phyloP scores from a whole-genome alignment of 2,888 invertebrate species.

The Drosophila flavopinicola region DNA sequence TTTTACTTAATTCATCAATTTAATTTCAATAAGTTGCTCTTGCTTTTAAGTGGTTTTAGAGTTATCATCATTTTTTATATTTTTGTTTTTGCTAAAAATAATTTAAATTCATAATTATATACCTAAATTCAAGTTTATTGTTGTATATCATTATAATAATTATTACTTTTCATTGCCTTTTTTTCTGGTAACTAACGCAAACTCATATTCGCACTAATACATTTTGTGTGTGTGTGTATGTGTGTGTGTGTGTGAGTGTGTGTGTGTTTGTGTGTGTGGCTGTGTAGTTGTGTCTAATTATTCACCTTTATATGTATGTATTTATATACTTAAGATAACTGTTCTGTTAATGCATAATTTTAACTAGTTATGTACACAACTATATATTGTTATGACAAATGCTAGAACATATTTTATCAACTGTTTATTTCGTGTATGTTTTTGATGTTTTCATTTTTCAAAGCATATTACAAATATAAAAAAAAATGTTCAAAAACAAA shows the following conservation, averaged over 20 bases:
- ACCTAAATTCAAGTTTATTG: constrained; percentile 76
- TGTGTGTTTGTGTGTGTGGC: constrained; percentile 25
- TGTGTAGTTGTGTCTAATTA: constrained; percentile 50
- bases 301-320: constrained; percentile 62
- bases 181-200: constrained; percentile 41
- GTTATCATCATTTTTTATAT: constrained; percentile 49
- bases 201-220: constrained; percentile 54
- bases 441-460: constrained; percentile 6
- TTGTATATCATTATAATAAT: constrained; percentile 70
- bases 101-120: constrained; percentile 80
- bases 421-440: constrained; percentile 29
- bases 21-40: constrained; percentile 65
- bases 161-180: constrained; percentile 47
- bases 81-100: constrained; percentile 76
- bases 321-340: constrained; percentile 64
- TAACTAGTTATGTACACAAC: constrained; percentile 79
- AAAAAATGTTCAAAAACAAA: constrained; percentile 44
- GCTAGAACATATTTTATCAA: constrained; percentile 59
- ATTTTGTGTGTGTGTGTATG: constrained; percentile 36
- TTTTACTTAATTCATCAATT: constrained; percentile 77
- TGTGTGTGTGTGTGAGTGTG: constrained; percentile 23
- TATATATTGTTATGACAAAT: constrained; percentile 77
- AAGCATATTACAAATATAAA: constrained; percentile 41
- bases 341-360: constrained; percentile 62
- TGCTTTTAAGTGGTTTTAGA: constrained; percentile 66